Conservation (phyloP, 2,797 vertebrate genomes). For the Bradypodion pumilum region DNA sequence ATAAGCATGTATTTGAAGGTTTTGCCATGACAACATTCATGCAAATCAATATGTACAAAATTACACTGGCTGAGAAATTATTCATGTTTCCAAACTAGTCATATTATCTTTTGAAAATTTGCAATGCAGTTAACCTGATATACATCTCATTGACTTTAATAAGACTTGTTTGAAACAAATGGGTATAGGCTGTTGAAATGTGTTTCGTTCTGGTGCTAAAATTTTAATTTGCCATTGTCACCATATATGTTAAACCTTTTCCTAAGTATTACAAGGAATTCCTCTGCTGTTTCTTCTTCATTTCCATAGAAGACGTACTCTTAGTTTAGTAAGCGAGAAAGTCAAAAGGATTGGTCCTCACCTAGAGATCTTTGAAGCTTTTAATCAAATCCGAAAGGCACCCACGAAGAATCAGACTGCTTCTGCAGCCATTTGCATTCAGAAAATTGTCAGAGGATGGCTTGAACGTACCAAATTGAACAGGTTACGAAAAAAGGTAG, state of each 20-base stretch:
- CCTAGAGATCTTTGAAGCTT: conserved; percentile 56
- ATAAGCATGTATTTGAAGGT: neutral
- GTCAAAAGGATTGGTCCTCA: conserved; percentile 56
- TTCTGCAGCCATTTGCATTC: conserved; percentile 31
- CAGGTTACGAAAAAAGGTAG: conserved; percentile 55
- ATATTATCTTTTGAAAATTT: conserved; percentile 12
- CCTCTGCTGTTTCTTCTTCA: conserved; percentile 21
- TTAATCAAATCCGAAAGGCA: neutral
- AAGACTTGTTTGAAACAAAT: neutral
- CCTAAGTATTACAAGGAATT: neutral
- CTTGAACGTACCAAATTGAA: conserved; percentile 36
- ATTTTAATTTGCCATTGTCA: conserved; percentile 22
- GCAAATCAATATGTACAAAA: neutral
- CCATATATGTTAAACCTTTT: conserved; percentile 1
- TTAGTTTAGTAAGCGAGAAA: conserved; percentile 48
- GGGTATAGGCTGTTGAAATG: neutral
- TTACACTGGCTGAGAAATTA: neutral
- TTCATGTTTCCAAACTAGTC: conserved; percentile 7
- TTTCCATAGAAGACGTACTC: conserved; percentile 14
- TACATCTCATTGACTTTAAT: neutral
- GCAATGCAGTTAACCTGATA: neutral
- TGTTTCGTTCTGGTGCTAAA: conserved; percentile 5
- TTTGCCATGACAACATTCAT: neutral
- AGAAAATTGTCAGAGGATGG: conserved; percentile 48
- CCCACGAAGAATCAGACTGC: conserved; percentile 4